phyloP scores from a whole-genome alignment of 2,113 vertebrate species.

The Daubentonia madagascariensis region DNA sequence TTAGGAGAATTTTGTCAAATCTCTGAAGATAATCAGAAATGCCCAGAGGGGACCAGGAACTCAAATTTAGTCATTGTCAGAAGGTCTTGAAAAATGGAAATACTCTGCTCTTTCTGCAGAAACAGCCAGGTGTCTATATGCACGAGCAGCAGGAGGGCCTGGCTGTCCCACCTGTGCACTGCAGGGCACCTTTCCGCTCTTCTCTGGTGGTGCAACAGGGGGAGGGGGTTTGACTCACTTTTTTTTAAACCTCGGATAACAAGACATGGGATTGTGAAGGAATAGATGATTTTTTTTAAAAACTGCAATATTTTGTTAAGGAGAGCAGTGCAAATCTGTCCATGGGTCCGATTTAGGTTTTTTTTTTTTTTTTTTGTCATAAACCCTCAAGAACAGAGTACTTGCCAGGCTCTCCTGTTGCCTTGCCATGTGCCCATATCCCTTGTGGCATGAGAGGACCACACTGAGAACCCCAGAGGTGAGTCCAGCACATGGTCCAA shows the following conservation, averaged over 20 bases:
- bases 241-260: not conserved
- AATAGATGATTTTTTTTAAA: not conserved
- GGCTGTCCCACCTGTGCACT: too few species aligned
- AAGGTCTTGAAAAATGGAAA: not conserved
- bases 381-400: not conserved
- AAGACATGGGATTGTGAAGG: not conserved
- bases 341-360: not conserved
- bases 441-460: not conserved
- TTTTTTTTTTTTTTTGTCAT: not conserved
- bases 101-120: not conserved
- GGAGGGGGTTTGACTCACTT: too few species aligned
- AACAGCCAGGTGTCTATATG: fast-evolving
- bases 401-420: not conserved
- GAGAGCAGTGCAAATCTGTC: not conserved
- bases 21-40: constrained; percentile 9
- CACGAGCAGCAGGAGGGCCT: not conserved
- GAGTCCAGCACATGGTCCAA: not conserved
- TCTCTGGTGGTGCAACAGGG: not conserved
- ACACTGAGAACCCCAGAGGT: not conserved
- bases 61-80: not conserved
- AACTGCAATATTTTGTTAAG: not conserved
- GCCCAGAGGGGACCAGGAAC: not conserved
- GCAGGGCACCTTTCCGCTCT: not conserved
- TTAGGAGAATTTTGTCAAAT: constrained; percentile 13
- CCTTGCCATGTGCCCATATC: not conserved